A percentile compares a stretch with the other conserved stretches of the same genome.
phyloP scores from a whole-genome alignment of 2,113 vertebrate species.

The Falcunculus frontatus region DNA sequence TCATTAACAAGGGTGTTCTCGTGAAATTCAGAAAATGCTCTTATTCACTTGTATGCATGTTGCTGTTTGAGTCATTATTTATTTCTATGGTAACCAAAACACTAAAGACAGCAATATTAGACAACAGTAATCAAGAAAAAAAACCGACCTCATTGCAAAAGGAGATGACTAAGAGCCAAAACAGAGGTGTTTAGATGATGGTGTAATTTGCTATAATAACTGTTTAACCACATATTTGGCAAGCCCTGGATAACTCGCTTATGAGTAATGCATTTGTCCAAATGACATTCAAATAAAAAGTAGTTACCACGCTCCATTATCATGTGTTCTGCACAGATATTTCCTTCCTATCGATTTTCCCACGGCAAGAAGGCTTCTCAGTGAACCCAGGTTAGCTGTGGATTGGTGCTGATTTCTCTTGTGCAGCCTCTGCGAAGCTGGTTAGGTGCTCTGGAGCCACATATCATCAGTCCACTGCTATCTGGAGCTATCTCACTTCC shows the following conservation, averaged over 20 bases:
- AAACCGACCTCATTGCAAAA: background rate
- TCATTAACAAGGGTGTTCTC: background rate
- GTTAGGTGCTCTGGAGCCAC: conserved; percentile 16
- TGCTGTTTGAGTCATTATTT: background rate
- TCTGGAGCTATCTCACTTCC: background rate
- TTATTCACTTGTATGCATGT: background rate
- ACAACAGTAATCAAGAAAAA: background rate
- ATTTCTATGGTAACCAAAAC: conserved; percentile 42
- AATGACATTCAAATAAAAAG: conserved; percentile 28
- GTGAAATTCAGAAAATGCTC: background rate
- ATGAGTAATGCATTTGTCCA: conserved; percentile 46
- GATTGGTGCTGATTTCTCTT: background rate
- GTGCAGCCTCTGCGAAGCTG: background rate
- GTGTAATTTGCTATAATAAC: conserved; percentile 52
- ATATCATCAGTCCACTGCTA: background rate
- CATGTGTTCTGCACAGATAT: background rate
- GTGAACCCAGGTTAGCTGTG: background rate
- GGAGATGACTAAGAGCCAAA: conserved; percentile 26
- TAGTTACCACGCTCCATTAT: background rate
- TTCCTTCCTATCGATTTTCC: conserved; percentile 22
- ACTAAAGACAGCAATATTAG: conserved; percentile 13
- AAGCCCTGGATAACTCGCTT: conserved; percentile 23
- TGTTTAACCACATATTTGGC: conserved; percentile 49
- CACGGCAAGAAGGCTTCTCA: background rate
- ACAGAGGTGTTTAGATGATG: conserved; percentile 60